Evolutionary conservation across 2,888 invertebrate genomes (phyloP).

Genomic region (Catocala sponsa): DNA sequence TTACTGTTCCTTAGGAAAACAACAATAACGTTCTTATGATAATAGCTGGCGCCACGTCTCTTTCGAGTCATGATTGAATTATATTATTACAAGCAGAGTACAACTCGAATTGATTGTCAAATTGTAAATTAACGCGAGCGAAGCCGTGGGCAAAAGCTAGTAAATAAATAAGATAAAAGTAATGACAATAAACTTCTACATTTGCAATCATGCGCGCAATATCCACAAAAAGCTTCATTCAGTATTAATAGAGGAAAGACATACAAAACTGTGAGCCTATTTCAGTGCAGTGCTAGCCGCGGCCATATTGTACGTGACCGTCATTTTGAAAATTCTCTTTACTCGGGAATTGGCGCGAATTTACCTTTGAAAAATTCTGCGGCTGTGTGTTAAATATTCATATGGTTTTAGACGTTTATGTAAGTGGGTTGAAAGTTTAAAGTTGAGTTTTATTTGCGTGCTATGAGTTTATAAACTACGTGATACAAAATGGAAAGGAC

Average conservation of each 20-base stretch:
- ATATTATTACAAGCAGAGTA: too few relatives aligned
- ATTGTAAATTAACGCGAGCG: too few relatives aligned
- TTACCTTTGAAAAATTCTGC: conserved; percentile 38
- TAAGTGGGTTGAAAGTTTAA: conserved; percentile 7
- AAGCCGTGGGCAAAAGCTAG: too few relatives aligned
- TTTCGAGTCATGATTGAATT: too few relatives aligned
- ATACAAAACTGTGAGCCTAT: conserved; percentile 29
- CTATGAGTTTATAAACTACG: background rate
- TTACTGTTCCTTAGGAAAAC: too few relatives aligned
- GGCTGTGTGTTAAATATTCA: conserved; percentile 38
- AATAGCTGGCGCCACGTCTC: too few relatives aligned
- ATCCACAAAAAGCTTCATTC: conserved; percentile 11
- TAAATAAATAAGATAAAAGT: too few relatives aligned
- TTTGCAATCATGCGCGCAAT: background rate
- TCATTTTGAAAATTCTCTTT: conserved; percentile 35
- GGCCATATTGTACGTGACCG: conserved; percentile 43
- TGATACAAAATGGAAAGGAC: too few relatives aligned
- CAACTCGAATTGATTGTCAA: too few relatives aligned
- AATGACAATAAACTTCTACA: too few relatives aligned
- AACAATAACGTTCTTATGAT: too few relatives aligned
- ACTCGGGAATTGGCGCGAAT: conserved; percentile 31
- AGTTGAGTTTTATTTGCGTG: conserved; percentile 1
- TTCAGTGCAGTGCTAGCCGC: conserved; percentile 27
- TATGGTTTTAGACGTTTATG: conserved; percentile 22
- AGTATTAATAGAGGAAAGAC: conserved; percentile 25